Evolutionary conservation across 92 coral and sea anemone genomes (phyloP), one percentile per base, ranked within the genome.

Genomic region (Porites rus): DNA sequence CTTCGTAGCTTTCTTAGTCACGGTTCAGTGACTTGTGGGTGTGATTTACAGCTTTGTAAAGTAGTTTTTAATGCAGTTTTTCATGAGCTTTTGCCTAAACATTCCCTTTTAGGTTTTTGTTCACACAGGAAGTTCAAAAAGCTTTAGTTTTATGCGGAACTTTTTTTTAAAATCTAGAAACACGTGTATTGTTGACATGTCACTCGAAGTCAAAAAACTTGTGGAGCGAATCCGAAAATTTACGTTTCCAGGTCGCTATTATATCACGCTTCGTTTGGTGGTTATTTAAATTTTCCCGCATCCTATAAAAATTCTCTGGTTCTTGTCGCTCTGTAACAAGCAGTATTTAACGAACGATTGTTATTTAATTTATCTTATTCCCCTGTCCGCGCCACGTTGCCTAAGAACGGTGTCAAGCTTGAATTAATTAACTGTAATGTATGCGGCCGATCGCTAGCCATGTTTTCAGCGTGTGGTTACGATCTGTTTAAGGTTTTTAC

Each of bases 371-470:
- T 10, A 28, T 65, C n/a, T 38, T 56, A 46, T 82, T 82, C 60
- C 16, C n/a, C 28, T 38, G 3, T 10, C 19, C 72, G 52, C 62
- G 78, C 87, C 80, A 74, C 80, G 87, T 83, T 73, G 87, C 80
- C 86, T 7, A 62, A 51, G 78, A 74, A 74, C 72, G 62, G 62
- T 54, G 87, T 68, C 67, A 86, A 78, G 78, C 90, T 83, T 78
- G 77, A 85, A 72, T 61, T 52, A 78, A 72, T 46, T 51, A 86
- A 17, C 60, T 65, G 82, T 86, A 90, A 90, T 90, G 43, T 86
- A 90, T 90, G 91, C 90, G 43, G 18, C 1, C 67, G 8, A 14
- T 1, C 50, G 74, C 51, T 24, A 31, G 91, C 74, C 65, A 74
- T 80, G 51, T 66, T 86, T 73, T 66, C 59, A 60, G 19, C 31